Conservation (phyloP, 2,888 invertebrate species). For the Lasiommata megera region DNA sequence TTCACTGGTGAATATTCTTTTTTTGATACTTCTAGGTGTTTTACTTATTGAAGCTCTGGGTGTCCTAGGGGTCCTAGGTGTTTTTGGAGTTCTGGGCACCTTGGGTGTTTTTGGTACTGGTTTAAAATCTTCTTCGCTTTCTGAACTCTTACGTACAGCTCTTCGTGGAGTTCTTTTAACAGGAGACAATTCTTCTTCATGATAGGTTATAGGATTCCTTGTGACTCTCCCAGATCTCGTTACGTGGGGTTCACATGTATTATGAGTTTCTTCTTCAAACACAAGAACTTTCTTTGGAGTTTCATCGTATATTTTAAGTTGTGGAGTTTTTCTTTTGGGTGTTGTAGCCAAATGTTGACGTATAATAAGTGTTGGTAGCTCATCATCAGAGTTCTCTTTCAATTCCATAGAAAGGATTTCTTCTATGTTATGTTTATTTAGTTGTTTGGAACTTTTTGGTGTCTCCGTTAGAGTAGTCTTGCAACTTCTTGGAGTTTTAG, state of each 20-base stretch:
- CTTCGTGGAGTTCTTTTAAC: slow-evolving; percentile 56
- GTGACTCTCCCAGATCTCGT: slow-evolving; percentile 54
- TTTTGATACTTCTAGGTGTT: slow-evolving; percentile 52
- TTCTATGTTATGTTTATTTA: slow-evolving; percentile 51
- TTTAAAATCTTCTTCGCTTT: slow-evolving; percentile 62
- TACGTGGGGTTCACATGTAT: slow-evolving; percentile 34
- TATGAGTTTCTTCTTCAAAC: slow-evolving; percentile 48
- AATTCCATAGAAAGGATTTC: slow-evolving; percentile 64
- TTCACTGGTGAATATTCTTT: slow-evolving; percentile 57
- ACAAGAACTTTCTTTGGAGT: slow-evolving; percentile 62
- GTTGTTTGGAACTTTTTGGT: slow-evolving; percentile 50
- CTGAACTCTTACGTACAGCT: slow-evolving; percentile 40
- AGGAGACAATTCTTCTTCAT: slow-evolving; percentile 57
- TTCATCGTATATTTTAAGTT: slow-evolving; percentile 48
- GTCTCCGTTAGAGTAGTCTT: slow-evolving; percentile 29
- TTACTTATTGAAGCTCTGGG: slow-evolving; percentile 46
- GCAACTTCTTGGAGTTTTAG: slow-evolving; percentile 47
- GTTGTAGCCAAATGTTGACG: slow-evolving; percentile 55
- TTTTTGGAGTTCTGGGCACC: slow-evolving; percentile 40
- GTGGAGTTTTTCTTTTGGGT: slow-evolving; percentile 59
- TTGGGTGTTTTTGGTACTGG: slow-evolving; percentile 45
- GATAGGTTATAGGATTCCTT: slow-evolving; percentile 48
- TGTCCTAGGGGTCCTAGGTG: slow-evolving; percentile 39
- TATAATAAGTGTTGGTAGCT: slow-evolving; percentile 67
- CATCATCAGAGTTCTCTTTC: slow-evolving; percentile 68